Conservation (phyloP, 1,140 invertebrate species). For the Phymastichus coffea region DNA sequence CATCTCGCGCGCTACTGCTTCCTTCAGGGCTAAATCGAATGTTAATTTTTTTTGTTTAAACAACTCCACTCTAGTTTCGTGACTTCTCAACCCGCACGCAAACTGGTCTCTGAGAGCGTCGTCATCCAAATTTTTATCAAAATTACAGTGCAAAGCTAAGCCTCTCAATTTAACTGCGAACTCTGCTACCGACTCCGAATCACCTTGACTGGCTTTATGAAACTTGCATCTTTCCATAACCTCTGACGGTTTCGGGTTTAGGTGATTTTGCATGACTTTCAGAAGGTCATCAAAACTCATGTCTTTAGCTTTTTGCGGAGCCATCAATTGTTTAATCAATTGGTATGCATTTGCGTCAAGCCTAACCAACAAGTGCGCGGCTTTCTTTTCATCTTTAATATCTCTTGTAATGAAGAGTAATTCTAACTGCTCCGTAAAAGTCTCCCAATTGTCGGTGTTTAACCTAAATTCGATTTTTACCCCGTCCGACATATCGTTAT, state of each 20-base stretch:
- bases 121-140: background rate
- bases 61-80: background rate
- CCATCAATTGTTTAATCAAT: background rate
- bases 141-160: constrained; percentile 19
- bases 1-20: background rate
- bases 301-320: background rate
- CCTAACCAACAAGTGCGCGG: background rate
- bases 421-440: background rate
- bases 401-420: background rate
- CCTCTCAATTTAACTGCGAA: constrained; percentile 14
- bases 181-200: background rate
- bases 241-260: background rate
- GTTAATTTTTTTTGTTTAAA: background rate
- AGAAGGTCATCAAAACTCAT: background rate
- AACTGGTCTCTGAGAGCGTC: background rate
- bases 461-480: background rate
- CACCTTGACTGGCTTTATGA: background rate
- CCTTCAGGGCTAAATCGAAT: background rate
- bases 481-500: no score
- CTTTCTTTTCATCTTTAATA: background rate
- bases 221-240: background rate
- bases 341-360: background rate
- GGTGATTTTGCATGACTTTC: background rate
- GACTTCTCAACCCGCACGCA: background rate
- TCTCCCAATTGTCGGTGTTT: background rate